Evolutionary conservation across 2,888 invertebrate species (phyloP).

Genomic region (Troilus luridus): DNA sequence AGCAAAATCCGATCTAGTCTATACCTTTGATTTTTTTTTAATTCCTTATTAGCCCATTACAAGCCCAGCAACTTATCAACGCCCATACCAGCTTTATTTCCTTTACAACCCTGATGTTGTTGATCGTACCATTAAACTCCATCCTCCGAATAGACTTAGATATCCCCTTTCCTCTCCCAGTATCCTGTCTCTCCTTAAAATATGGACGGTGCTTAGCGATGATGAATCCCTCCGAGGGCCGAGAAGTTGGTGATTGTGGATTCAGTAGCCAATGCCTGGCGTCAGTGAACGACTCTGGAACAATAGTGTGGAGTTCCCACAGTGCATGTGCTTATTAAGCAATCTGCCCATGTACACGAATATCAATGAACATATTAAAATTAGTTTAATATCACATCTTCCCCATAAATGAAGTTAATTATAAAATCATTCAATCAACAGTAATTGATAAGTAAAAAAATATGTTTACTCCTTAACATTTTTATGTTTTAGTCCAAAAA

Average conservation of each 20-base stretch:
- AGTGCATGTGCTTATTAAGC: neutral
- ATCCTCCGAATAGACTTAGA: neutral
- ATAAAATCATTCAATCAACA: no score
- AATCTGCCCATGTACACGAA: neutral
- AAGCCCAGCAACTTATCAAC: no score
- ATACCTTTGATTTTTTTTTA: no score
- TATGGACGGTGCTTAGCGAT: neutral
- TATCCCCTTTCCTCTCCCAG: no score
- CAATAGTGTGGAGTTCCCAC: neutral
- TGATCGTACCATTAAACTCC: neutral
- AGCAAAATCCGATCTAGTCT: no score
- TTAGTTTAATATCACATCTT: neutral
- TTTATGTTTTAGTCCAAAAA: no score
- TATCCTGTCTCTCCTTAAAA: neutral
- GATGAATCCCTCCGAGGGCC: neutral
- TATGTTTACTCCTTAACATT: no score
- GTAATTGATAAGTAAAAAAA: no score
- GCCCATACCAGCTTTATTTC: no score
- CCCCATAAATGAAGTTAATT: no score
- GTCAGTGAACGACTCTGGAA: constrained; percentile 13
- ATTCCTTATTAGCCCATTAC: no score
- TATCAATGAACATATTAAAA: neutral
- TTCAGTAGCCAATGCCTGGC: neutral
- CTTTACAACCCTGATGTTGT: neutral
- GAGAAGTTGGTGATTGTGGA: neutral